A percentile compares a stretch with the other conserved stretches of the same genome.
Conservation (phyloP, 2,113 vertebrate species). For the Semnornis frantzii region DNA sequence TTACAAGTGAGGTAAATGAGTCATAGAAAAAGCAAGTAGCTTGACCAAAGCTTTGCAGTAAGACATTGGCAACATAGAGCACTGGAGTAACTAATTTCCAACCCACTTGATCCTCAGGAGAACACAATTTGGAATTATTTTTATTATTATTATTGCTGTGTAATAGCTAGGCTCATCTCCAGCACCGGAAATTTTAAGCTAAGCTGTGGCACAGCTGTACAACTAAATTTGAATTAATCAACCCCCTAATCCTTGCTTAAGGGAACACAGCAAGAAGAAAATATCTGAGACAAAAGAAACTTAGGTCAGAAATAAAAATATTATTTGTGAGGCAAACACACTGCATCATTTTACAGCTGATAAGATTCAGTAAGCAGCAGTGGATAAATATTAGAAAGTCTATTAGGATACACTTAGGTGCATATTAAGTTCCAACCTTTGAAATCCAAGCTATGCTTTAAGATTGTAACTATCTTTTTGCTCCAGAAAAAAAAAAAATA, state of each 20-base stretch:
- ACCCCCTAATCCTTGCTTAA: not conserved
- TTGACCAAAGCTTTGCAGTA: constrained; percentile 47
- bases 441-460: constrained; percentile 67
- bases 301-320: constrained; percentile 24
- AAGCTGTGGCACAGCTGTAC: not conserved
- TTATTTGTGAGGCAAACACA: constrained; percentile 33
- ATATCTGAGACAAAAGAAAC: constrained; percentile 18
- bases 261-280: not conserved
- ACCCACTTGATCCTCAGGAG: not conserved
- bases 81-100: not conserved
- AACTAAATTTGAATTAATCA: not conserved
- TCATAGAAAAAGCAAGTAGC: constrained; percentile 56
- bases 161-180: not conserved
- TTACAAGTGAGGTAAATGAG: constrained; percentile 61
- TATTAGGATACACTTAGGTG: constrained; percentile 44
- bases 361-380: not conserved
- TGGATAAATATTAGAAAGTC: constrained; percentile 46
- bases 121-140: not conserved
- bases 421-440: constrained; percentile 74
- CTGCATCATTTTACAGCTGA: constrained; percentile 42
- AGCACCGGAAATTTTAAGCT: not conserved
- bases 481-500: constrained; percentile 39
- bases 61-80: not conserved
- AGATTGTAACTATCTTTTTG: constrained; percentile 72
- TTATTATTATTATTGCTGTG: not conserved